Evolutionary conservation across 2,113 vertebrate species (phyloP), one percentile per base, ranked within the genome.

Genomic region (Phocoena sinus): DNA sequence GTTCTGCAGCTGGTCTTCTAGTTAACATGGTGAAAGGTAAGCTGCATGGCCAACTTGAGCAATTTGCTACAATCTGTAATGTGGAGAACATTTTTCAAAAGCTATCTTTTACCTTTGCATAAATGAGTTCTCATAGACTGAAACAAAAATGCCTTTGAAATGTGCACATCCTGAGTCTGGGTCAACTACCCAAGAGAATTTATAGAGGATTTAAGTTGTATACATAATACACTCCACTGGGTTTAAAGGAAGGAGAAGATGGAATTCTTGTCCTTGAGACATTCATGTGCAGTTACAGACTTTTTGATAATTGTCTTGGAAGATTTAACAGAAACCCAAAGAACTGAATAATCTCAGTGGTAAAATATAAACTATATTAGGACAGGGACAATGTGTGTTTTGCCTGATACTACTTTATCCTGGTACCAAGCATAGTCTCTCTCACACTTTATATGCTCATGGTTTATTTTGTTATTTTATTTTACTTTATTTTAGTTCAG

Each of bases 1-100:
- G 56, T 89, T 89, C 77, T 93, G 56, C 38, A 56, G 53, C 88
- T 91, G 81, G 33, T 95, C 63, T 97, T 95, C n/a, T 71, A 73
- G 76, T 94, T 95, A 77, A 71, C 18, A 36, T 33, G 47, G 65
- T 76, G 33, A 71, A 94, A 95, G 36, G 6, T 38, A 88, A 94
- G 15, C 28, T 88, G 84, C 36, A 67, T 89, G 67, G 33, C 15
- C 84, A 96, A 47, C 41, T 58, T 33, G 47, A 84, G 38, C 56
- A 93, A 85, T 93, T 96, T 94, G 14, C 74, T 87, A 18, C 17
- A 83, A 65, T 73, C 63, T 83, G 25, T 47, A 94, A 80, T 8
- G 44, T n/a, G 13, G 20, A 89, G 33, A 96, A 60, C 36, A 53
- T 79, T 94, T 93, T 91, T 65, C 26, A 71, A 87, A 93, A 79